Conservation (phyloP, 2,888 invertebrate genomes). For the Pseudococcus viburni region DNA sequence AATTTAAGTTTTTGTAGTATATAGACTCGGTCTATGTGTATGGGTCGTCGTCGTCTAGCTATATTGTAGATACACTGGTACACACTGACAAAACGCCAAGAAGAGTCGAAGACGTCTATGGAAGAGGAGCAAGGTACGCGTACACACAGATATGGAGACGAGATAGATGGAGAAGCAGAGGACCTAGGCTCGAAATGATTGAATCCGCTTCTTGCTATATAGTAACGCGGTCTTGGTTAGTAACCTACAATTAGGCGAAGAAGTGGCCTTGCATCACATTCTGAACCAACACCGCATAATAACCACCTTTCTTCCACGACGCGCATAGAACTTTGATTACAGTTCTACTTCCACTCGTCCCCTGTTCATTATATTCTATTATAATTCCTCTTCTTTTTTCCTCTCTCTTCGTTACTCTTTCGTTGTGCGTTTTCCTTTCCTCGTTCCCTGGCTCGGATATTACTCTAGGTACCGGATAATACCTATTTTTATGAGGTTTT, state of each 20-base stretch:
- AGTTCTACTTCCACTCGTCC: slow-evolving; percentile 61
- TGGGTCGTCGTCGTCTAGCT: background rate
- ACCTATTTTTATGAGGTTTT: slow-evolving; percentile 13
- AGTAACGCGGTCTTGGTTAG: slow-evolving; percentile 62
- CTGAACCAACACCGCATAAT: slow-evolving; percentile 63
- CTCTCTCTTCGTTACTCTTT: slow-evolving; percentile 67
- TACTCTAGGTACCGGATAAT: slow-evolving; percentile 21
- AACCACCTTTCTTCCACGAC: slow-evolving; percentile 64
- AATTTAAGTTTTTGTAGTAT: slow-evolving; percentile 50
- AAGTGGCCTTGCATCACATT: slow-evolving; percentile 65
- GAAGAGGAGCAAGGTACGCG: background rate
- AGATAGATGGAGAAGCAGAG: slow-evolving; percentile 29
- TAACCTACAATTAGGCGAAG: slow-evolving; percentile 66
- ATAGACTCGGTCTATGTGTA: background rate
- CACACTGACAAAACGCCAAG: background rate
- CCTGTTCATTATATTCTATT: slow-evolving; percentile 62
- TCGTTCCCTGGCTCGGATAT: background rate
- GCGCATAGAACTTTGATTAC: slow-evolving; percentile 65
- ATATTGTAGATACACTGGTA: background rate
- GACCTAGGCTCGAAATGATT: slow-evolving; percentile 61
- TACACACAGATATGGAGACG: background rate
- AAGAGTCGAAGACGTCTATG: background rate
- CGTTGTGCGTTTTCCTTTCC: background rate
- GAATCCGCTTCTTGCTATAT: slow-evolving; percentile 60
- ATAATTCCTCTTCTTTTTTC: slow-evolving; percentile 67